Evolutionary conservation across 1,140 invertebrate genomes (phyloP).

Genomic region (Drosophila orosa): DNA sequence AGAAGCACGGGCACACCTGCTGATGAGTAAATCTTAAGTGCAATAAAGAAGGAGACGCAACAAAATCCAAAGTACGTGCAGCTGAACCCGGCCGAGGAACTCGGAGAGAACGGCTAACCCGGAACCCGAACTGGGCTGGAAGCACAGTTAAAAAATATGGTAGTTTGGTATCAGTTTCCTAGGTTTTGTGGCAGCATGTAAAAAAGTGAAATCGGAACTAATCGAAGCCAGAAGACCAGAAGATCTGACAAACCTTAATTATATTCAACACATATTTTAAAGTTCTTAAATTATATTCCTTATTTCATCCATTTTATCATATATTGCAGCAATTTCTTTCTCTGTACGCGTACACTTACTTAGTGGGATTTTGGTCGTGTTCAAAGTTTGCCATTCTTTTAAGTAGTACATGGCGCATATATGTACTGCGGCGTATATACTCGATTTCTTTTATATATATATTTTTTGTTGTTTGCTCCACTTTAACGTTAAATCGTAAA

Average conservation of each 20-base stretch:
- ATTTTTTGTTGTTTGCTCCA: slow-evolving; percentile 65
- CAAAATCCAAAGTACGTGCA: slow-evolving; percentile 81
- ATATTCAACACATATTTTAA: too few species aligned
- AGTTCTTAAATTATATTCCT: too few species aligned
- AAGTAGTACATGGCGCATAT: slow-evolving; percentile 66
- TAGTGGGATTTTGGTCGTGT: slow-evolving; percentile 81
- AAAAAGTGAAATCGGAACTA: neutral
- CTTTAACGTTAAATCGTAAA: slow-evolving; percentile 83
- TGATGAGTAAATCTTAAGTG: slow-evolving; percentile 83
- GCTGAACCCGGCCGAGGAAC: slow-evolving; percentile 49
- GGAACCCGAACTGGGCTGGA: slow-evolving; percentile 7
- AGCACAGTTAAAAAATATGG: neutral
- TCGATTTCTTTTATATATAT: slow-evolving; percentile 10
- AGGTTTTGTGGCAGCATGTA: neutral
- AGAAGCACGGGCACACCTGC: slow-evolving; percentile 65
- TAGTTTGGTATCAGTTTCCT: neutral
- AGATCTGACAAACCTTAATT: too few species aligned
- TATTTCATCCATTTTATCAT: neutral
- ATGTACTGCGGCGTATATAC: slow-evolving; percentile 23
- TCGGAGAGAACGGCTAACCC: slow-evolving; percentile 18
- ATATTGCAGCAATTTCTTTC: neutral
- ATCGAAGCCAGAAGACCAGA: too few species aligned
- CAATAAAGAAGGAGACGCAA: slow-evolving; percentile 76
- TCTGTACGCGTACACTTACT: slow-evolving; percentile 68
- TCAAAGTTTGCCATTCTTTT: slow-evolving; percentile 80